phyloP scores from a whole-genome alignment of 2,888 invertebrate genomes.

The Callimorpha dominula region DNA sequence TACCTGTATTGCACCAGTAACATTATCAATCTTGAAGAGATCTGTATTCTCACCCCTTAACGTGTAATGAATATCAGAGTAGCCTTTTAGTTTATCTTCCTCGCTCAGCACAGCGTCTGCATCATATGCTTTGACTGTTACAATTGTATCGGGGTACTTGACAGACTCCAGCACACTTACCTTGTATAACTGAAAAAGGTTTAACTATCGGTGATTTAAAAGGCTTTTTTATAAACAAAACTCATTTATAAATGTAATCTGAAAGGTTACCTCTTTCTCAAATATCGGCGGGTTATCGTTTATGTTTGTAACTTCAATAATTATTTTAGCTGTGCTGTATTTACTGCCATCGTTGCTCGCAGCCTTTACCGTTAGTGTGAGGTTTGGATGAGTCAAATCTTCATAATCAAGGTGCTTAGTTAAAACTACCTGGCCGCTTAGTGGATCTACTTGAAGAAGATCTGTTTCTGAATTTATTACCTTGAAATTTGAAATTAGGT shows the following conservation, averaged over 20 bases:
- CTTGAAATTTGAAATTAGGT: slow-evolving; percentile 87
- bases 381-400: slow-evolving; percentile 87
- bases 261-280: slow-evolving; percentile 82
- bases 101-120: slow-evolving; percentile 88
- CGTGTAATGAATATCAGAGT: slow-evolving; percentile 90
- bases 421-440: slow-evolving; percentile 91
- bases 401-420: slow-evolving; percentile 93
- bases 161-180: slow-evolving; percentile 91
- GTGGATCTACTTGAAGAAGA: slow-evolving; percentile 87
- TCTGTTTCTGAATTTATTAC: slow-evolving; percentile 85
- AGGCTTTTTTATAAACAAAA: not conserved
- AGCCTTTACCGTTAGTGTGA: slow-evolving; percentile 86
- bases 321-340: slow-evolving; percentile 89
- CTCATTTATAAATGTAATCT: not conserved
- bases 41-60: slow-evolving; percentile 91
- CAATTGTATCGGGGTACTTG: slow-evolving; percentile 88
- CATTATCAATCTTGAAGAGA: slow-evolving; percentile 90
- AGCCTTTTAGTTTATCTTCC: slow-evolving; percentile 87
- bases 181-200: slow-evolving; percentile 86
- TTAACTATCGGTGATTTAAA: not conserved
- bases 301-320: slow-evolving; percentile 90
- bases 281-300: slow-evolving; percentile 93
- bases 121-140: slow-evolving; percentile 91
- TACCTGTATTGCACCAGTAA: slow-evolving; percentile 90
- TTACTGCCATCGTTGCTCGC: slow-evolving; percentile 83